Evolutionary conservation across 1,140 invertebrate species (phyloP).

Genomic region (Parapsyche elsis): DNA sequence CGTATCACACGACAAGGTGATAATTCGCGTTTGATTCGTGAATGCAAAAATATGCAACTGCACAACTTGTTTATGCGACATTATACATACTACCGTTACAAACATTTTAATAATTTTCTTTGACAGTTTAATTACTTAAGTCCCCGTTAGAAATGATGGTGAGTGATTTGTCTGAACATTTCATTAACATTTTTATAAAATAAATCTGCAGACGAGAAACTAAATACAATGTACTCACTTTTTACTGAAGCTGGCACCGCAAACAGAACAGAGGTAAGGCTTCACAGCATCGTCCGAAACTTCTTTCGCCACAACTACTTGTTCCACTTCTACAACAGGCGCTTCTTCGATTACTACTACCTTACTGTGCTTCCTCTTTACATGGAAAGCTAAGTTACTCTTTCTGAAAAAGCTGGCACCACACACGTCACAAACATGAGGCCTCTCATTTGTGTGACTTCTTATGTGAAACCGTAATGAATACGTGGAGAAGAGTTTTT

Average conservation of each 20-base stretch:
- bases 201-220: too few relatives aligned
- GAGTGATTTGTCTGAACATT: too few relatives aligned
- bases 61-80: not conserved
- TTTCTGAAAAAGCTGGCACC: slow-evolving; percentile 73
- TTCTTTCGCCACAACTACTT: slow-evolving; percentile 11
- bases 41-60: not conserved
- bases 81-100: not conserved
- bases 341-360: slow-evolving; percentile 21
- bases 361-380: slow-evolving; percentile 63
- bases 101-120: too few relatives aligned
- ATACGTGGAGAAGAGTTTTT: slow-evolving; percentile 76
- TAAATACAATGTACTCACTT: slow-evolving; percentile 68
- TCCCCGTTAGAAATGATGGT: too few relatives aligned
- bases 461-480: slow-evolving; percentile 77
- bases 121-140: too few relatives aligned
- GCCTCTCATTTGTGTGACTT: slow-evolving; percentile 82
- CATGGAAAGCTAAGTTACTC: slow-evolving; percentile 70
- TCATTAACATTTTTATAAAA: too few relatives aligned
- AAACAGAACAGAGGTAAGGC: slow-evolving; percentile 70
- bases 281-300: slow-evolving; percentile 43
- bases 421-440: slow-evolving; percentile 74
- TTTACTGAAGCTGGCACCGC: slow-evolving; percentile 71
- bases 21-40: too few relatives aligned
- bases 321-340: not conserved
- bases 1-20: not conserved